Base-by-base conservation (phyloP, 2,797 vertebrate genomes). In the Apogon hyalosoma region DNA sequence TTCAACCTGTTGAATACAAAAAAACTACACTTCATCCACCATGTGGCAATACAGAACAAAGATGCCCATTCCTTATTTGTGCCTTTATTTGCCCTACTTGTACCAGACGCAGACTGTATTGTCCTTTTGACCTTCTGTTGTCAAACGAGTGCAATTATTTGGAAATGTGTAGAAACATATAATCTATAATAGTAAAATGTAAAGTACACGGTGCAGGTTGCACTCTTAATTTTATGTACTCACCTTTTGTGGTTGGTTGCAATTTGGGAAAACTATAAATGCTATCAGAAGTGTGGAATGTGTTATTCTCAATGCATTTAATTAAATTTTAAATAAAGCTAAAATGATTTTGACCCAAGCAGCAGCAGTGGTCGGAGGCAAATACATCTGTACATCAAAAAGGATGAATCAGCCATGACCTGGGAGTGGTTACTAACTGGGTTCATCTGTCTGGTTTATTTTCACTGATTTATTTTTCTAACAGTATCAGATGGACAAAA, bases 71-170 rank as follows among this genome's bases (percentile, higher is more conserved):
- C 33, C 64, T 64, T 66, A 69, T 79, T 66, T 75, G 84, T 91
- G 86, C 85, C 86, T 89, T 91, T 69, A 14, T 69, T 68, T 76
- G 36, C 48, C 47, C 41, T 14, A 38, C 40, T 48, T 31, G 38
- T 16, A 46, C 19, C 28, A 47, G 43, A 68, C 60, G 31, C 15
- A 57, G 47, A 51, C 60, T 39, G 28, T 46, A 43, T 51, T 39
- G 50, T 49, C 28, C 12, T 60, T 66, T 67, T 42, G 38, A 31
- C 28, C 53, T 58, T 65, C 33, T 39, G 7, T 69, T 73, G 68
- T 78, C 45, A 68, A 38, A 63, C 39, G 57, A 73, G 55, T 77
- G 69, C 56, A 74, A 56, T 63, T 48, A 55, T 62, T 75, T 60
- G 19, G 18, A 14, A 16, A 51, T 52, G 46, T 21, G 19, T 39